Base-by-base conservation (phyloP, 2,113 vertebrate species). In the Sebastes fasciatus region DNA sequence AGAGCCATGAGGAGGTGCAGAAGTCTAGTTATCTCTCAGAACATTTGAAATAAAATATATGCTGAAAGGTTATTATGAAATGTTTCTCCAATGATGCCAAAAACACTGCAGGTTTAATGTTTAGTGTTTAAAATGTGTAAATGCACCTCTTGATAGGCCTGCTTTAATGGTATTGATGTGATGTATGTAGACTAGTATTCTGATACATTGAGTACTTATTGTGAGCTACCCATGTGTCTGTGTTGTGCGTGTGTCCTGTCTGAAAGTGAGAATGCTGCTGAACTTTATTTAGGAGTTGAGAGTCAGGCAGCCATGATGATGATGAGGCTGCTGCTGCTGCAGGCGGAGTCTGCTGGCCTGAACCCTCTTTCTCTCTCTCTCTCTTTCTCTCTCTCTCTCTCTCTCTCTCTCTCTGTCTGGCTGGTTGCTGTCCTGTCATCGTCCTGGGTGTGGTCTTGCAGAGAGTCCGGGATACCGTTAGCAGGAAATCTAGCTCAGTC, bases 401-500 rank as follows among this genome's bases (percentile, higher is more conserved):
- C 13, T 5, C 69, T 66, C 79, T 85, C 79, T 78, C 46, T 80
- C 49, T 79, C 78, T 73, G 52, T 82, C 84, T 66, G 72, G 75
- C 88, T 86, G 85, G 75, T 85, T 88, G 89, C 89, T 90, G 89
- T 89, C 88, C 92, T 94, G 91, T 94, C 93, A 93, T 95, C 86
- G 84, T 79, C 64, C 91, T 96, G 96, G 96, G 96, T 97, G 96
- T 96, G 96, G 96, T 96, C 96, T 85, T 95, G 85, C 89, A 93
- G 34, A 34, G 34, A 34, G 93, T 94, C 92, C 81, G 80, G 68
- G 86, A 93, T 94, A 94, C 96, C 96, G 96, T 96, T 96, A 96
- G 95, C 94, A 96, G 95, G 95, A 94, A 94, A 93, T 83, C 87
- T 77, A 89, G 85, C 89, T 79, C 40, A 74, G 86, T 83, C 82